phyloP scores from a whole-genome alignment of 2,888 invertebrate genomes.

The Acleris emargana region DNA sequence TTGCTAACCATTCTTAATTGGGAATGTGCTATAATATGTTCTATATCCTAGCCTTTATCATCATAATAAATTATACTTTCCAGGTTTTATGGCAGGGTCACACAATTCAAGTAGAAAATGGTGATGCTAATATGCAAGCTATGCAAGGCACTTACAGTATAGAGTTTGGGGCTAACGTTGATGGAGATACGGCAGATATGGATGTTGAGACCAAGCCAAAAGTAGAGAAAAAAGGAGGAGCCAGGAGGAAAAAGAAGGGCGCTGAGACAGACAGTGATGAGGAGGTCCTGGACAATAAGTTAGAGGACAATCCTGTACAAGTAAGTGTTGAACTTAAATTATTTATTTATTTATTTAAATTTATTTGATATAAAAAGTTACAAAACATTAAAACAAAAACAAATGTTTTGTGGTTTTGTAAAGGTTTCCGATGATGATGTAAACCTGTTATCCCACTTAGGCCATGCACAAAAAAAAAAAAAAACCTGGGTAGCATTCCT shows the following conservation, averaged over 20 bases:
- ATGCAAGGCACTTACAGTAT: slow-evolving; percentile 68
- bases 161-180: slow-evolving; percentile 69
- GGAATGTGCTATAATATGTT: background rate
- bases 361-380: no score
- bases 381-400: no score
- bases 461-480: no score
- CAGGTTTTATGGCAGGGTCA: slow-evolving; percentile 87
- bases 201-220: slow-evolving; percentile 77
- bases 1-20: background rate
- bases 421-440: background rate
- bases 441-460: no score
- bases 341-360: no score
- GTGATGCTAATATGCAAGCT: slow-evolving; percentile 66
- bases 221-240: slow-evolving; percentile 71
- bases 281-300: slow-evolving; percentile 85
- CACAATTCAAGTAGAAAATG: slow-evolving; percentile 85
- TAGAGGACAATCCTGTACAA: slow-evolving; percentile 87
- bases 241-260: slow-evolving; percentile 81
- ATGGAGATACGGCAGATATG: slow-evolving; percentile 59
- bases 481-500: no score
- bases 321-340: slow-evolving; percentile 49
- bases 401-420: background rate
- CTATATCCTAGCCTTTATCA: background rate
- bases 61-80: slow-evolving; percentile 44
- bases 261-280: slow-evolving; percentile 72